Percentiles rank a stretch among this genome's conserved stretches.
Conservation (phyloP, 2,888 invertebrate genomes). For the Acrobasis repandana region DNA sequence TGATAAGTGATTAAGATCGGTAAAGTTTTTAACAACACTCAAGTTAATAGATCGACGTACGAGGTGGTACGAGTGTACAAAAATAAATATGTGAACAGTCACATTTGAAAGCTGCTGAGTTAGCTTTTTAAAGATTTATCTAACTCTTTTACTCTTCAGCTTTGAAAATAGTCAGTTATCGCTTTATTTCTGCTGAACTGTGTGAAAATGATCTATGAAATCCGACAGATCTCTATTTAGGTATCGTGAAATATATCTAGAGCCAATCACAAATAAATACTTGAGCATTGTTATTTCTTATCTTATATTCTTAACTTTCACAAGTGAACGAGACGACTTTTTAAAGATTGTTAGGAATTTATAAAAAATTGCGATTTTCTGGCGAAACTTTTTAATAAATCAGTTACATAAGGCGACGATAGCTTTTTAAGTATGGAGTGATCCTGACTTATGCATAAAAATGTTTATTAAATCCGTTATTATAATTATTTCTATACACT, state of each 20-base stretch:
- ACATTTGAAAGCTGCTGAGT: background rate
- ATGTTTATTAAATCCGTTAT: background rate
- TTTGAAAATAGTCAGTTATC: background rate
- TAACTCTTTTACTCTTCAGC: background rate
- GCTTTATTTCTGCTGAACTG: background rate
- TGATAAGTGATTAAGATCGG: no score
- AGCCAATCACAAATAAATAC: background rate
- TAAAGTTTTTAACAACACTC: no score
- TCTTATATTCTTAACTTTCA: background rate
- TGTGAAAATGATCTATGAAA: background rate
- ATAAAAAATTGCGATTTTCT: background rate
- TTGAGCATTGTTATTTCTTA: background rate
- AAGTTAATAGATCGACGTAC: no score
- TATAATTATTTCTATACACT: no score
- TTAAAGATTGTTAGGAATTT: background rate
- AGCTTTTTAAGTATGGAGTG: background rate
- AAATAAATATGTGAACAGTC: background rate
- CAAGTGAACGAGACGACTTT: background rate
- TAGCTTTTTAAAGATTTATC: constrained; percentile 1
- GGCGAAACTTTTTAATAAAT: background rate
- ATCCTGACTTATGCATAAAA: background rate
- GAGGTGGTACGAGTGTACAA: no score
- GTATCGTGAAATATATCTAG: background rate
- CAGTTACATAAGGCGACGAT: background rate
- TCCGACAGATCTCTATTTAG: background rate